Conservation (phyloP, 2,888 invertebrate genomes). For the Ochropleura plecta region DNA sequence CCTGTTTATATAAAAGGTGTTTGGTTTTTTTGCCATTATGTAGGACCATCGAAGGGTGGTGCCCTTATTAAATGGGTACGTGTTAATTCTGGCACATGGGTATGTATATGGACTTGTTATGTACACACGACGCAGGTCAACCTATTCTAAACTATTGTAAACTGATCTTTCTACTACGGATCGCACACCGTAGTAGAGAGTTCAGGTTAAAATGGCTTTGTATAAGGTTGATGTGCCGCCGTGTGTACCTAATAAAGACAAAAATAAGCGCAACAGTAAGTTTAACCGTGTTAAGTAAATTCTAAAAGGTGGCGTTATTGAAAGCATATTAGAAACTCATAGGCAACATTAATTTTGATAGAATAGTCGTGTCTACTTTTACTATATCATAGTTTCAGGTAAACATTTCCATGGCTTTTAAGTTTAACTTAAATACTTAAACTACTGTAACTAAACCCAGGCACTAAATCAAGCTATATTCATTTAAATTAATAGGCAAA, state of each 20-base stretch:
- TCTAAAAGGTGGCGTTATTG: background rate
- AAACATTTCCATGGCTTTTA: background rate
- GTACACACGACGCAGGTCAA: background rate
- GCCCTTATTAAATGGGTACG: slow-evolving; percentile 56
- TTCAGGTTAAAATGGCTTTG: too few relatives aligned
- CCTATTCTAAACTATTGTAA: too few relatives aligned
- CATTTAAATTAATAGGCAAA: background rate
- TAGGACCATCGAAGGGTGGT: slow-evolving; percentile 56
- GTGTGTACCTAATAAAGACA: background rate
- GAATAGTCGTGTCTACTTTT: background rate
- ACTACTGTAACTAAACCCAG: background rate
- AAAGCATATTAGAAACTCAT: background rate
- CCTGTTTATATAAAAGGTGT: slow-evolving; percentile 68
- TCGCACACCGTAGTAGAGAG: too few relatives aligned
- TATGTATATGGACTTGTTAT: slow-evolving; percentile 41
- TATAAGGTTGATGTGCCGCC: too few relatives aligned
- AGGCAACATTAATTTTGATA: background rate
- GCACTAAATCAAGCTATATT: background rate
- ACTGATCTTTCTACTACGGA: too few relatives aligned
- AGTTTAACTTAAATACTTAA: background rate
- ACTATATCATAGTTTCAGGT: background rate
- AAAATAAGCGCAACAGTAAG: background rate
- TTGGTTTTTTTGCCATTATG: slow-evolving; percentile 64
- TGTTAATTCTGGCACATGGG: slow-evolving; percentile 54
- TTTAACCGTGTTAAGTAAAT: too few relatives aligned